A percentile compares a stretch with the other conserved stretches of the same genome.
Evolutionary conservation across 2,797 vertebrate genomes (phyloP).

Genomic region (Ctenochaetus hawaiiensis): DNA sequence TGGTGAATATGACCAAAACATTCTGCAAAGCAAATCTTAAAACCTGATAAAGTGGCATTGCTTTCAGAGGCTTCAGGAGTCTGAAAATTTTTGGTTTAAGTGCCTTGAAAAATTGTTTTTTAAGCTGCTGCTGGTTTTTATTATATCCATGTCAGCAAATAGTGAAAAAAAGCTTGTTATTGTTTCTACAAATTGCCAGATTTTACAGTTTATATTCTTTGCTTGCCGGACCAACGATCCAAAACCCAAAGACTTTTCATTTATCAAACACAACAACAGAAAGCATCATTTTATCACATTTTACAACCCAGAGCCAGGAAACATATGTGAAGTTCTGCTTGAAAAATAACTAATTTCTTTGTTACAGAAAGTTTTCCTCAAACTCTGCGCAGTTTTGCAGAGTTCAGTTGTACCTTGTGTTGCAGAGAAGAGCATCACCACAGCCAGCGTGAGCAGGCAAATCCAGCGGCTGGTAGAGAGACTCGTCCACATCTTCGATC

Average conservation of each 20-base stretch:
- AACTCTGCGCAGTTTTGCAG: neutral
- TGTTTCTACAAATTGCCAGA: too few species aligned
- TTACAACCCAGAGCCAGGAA: neutral
- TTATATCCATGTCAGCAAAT: too few species aligned
- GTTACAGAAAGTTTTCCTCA: too few species aligned
- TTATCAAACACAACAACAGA: neutral
- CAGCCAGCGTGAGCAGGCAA: conserved; percentile 43
- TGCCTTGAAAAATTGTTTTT: too few species aligned
- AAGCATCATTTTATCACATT: neutral
- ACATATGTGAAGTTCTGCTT: neutral
- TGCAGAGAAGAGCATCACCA: conserved; percentile 19
- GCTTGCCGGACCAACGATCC: neutral
- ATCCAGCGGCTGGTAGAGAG: conserved; percentile 26
- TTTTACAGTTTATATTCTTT: neutral
- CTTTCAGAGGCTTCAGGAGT: too few species aligned
- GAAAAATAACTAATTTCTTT: too few species aligned
- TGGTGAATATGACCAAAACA: too few species aligned
- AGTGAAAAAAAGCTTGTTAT: too few species aligned
- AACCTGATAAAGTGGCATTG: too few species aligned
- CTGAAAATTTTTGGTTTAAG: too few species aligned
- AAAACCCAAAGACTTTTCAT: neutral
- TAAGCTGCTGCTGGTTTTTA: too few species aligned
- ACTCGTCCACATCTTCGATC: conserved; percentile 41
- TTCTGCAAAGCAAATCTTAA: too few species aligned
- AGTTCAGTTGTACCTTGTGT: conserved; percentile 43